These are phyloP conservation scores for Sebastolobus alascanus DNA, from an alignment of 2,797 vertebrate genomes.

Conservation along the genomic window DNA sequence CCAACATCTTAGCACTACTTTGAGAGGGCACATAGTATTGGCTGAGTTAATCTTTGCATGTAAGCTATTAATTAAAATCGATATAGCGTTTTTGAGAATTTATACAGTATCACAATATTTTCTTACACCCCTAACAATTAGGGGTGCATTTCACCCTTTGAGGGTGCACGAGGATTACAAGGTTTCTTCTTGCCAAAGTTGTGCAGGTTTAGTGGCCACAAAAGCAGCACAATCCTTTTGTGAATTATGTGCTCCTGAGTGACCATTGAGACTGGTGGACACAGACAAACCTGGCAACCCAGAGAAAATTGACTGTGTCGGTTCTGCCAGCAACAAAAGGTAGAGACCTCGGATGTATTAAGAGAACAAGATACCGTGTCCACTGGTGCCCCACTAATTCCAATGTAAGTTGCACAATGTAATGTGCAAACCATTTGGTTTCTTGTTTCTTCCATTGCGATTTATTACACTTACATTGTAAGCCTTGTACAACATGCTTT, in stretches of 20 bases:
- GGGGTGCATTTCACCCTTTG: background rate
- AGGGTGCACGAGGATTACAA: background rate
- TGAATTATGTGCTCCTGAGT: background rate
- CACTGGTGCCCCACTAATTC: background rate
- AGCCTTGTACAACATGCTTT: background rate
- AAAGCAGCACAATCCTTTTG: background rate
- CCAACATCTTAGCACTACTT: too few species aligned
- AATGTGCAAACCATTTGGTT: background rate
- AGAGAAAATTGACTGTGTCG: background rate
- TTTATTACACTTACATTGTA: background rate
- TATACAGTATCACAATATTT: too few species aligned
- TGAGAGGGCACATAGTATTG: too few species aligned
- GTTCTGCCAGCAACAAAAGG: background rate
- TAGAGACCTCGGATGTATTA: too few species aligned
- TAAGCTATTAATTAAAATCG: too few species aligned
- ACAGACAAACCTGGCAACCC: constrained; percentile 31
- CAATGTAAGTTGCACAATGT: background rate
- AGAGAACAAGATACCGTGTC: background rate
- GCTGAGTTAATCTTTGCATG: too few species aligned
- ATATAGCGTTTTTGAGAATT: too few species aligned
- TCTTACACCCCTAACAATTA: background rate
- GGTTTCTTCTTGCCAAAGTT: background rate
- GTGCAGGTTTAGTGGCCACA: background rate
- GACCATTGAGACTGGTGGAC: constrained; percentile 9
- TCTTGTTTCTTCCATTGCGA: background rate